phyloP scores from a whole-genome alignment of 2,888 invertebrate genomes.

The Drosophila mulleri region DNA sequence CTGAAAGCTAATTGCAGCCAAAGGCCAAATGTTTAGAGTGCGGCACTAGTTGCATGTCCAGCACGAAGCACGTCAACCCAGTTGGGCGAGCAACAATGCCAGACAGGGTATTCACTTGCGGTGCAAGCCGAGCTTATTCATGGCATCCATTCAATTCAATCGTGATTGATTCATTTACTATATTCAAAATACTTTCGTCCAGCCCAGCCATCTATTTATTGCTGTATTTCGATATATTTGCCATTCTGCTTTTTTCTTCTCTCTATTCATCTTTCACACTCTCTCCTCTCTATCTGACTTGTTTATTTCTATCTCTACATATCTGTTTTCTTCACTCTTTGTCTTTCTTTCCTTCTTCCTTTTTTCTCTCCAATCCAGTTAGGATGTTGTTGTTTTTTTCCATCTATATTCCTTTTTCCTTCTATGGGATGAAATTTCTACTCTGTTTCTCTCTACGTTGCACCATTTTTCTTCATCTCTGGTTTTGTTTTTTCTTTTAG shows the following conservation, averaged over 20 bases:
- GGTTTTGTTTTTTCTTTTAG: too few species aligned
- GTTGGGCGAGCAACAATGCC: background rate
- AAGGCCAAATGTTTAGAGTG: constrained; percentile 32
- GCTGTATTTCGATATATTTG: background rate
- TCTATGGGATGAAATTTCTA: background rate
- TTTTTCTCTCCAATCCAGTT: background rate
- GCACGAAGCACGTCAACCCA: constrained; percentile 10
- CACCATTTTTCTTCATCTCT: background rate
- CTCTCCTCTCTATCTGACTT: background rate
- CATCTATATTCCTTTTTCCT: background rate
- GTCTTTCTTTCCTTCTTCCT: background rate
- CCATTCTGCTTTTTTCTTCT: background rate
- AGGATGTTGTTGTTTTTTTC: background rate
- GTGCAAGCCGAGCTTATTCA: constrained; percentile 7
- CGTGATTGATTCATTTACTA: background rate
- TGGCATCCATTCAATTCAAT: background rate
- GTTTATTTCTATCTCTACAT: background rate
- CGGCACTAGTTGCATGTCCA: constrained; percentile 21
- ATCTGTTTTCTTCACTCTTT: background rate
- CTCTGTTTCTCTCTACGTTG: background rate
- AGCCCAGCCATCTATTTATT: background rate
- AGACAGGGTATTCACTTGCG: constrained; percentile 2
- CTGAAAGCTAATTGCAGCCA: constrained; percentile 41
- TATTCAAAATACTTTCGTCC: background rate
- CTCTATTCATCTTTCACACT: background rate